Evolutionary conservation across 2,888 invertebrate species (phyloP), one percentile per base, ranked within the genome.

Genomic region (Electrophaes corylata): DNA sequence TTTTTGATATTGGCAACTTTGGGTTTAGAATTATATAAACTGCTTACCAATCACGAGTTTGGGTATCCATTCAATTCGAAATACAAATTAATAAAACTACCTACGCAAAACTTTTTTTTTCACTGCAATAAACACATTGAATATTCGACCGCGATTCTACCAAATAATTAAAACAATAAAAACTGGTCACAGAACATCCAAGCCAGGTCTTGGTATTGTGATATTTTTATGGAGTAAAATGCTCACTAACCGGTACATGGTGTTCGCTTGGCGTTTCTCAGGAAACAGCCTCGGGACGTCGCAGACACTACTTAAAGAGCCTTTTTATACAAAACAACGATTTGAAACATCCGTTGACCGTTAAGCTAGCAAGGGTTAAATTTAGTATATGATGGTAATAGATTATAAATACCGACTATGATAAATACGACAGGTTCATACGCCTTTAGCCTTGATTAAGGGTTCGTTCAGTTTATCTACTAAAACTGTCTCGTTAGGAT

Each of bases 171-270:
- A 12, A 14, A 53, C 44, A 16, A 53, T 44, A 56, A 52, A 58
- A 59, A 58, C 55, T 56, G 47, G 44, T 41, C 53, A 58, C 55
- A 29, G 23, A 46, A 31, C 46, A 39, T 35, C 52, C 53, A 58
- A 50, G 44, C 63, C 56, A 48, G 60, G 47, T 55, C 54, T 63
- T 62, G 56, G 59, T 53, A 45, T 31, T 57, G 62, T 44, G 53
- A 57, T 56, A 62, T 68, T 65, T 66, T 62, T 66, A 69, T 67
- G 63, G 31, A 67, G 60, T 69, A 74, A 73, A 75, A 75, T 65
- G 64, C 51, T 49, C 67, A 88, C 89, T 89, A 77, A 90, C 89
- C 89, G 85, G 84, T 85, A 86, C 88, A 90, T 85, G 67, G 67
- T 66, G 71, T 66, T 65, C 66, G 62, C 73, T 69, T 75, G 70